phyloP scores from a whole-genome alignment of 2,113 vertebrate species.

The Sebastes fasciatus region DNA sequence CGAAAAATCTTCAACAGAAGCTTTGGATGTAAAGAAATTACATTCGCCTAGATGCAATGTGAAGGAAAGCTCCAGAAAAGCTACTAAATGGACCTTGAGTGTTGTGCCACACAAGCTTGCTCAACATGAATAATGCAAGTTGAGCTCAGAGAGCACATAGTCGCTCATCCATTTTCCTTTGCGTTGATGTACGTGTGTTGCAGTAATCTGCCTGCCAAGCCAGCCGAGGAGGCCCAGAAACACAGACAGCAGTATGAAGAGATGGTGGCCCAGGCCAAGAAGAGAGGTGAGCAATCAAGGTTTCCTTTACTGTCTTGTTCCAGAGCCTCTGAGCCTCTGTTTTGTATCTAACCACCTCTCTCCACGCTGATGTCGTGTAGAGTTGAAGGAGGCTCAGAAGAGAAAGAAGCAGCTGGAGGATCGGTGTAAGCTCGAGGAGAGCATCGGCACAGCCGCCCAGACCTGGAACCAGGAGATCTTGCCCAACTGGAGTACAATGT shows the following conservation, averaged over 20 bases:
- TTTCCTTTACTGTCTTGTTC: background rate
- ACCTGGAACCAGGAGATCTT: slow-evolving; percentile 94
- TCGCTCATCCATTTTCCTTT: slow-evolving; percentile 3
- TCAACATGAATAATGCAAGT: slow-evolving; percentile 76
- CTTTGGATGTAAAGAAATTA: background rate
- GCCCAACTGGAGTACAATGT: slow-evolving; percentile 94
- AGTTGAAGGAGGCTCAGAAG: slow-evolving; percentile 92
- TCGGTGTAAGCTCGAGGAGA: slow-evolving; percentile 92
- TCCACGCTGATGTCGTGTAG: slow-evolving; percentile 68
- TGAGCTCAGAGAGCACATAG: background rate
- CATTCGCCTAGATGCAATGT: background rate
- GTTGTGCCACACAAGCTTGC: slow-evolving; percentile 19
- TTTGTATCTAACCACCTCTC: background rate
- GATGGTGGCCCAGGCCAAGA: slow-evolving; percentile 97
- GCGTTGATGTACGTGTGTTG: slow-evolving; percentile 41
- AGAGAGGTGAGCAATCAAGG: slow-evolving; percentile 86
- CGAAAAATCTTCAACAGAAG: too few species aligned
- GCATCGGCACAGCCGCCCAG: slow-evolving; percentile 90
- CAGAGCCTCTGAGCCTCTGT: background rate
- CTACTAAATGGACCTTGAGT: background rate
- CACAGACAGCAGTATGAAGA: slow-evolving; percentile 96
- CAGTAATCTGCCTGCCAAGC: slow-evolving; percentile 97
- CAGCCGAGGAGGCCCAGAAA: slow-evolving; percentile 94
- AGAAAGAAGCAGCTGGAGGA: slow-evolving; percentile 91
- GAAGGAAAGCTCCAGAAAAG: background rate